A percentile compares a stretch with the other conserved stretches of the same genome.
Conservation (phyloP, 2,113 vertebrate species). For the Isichthys henryi region DNA sequence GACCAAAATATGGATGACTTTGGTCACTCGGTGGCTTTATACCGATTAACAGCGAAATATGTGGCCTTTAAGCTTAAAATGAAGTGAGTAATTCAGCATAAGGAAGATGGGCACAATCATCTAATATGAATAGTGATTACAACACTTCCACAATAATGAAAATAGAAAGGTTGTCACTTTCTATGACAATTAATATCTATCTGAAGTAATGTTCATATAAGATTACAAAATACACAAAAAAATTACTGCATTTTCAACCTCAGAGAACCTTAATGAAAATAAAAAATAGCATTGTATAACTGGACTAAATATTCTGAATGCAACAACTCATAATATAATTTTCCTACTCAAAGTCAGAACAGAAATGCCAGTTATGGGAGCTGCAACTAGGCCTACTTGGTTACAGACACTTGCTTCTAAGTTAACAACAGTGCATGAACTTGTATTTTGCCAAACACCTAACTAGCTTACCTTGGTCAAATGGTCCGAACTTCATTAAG, state of each 20-base stretch:
- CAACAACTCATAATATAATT: background rate
- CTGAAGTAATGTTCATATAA: background rate
- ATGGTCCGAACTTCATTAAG: constrained; percentile 29
- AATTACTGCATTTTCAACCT: background rate
- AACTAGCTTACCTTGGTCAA: constrained; percentile 39
- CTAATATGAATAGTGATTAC: background rate
- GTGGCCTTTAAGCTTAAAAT: background rate
- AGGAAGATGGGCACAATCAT: background rate
- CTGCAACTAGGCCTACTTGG: background rate
- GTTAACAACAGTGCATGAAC: background rate
- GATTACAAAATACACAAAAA: background rate
- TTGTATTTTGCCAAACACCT: background rate
- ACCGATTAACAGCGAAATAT: background rate
- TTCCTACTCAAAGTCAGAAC: background rate
- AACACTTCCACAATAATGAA: background rate
- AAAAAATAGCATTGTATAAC: background rate
- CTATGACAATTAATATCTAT: background rate
- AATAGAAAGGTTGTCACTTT: background rate
- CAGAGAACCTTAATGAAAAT: background rate
- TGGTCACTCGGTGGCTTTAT: background rate
- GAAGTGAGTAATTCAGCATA: background rate
- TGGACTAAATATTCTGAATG: background rate
- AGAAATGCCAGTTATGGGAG: background rate
- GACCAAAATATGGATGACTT: too few species aligned
- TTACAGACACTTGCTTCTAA: background rate